Evolutionary conservation across 2,888 invertebrate species (phyloP), one percentile per base, ranked within the genome.

Genomic region (Synanthedon andrenaeformis): DNA sequence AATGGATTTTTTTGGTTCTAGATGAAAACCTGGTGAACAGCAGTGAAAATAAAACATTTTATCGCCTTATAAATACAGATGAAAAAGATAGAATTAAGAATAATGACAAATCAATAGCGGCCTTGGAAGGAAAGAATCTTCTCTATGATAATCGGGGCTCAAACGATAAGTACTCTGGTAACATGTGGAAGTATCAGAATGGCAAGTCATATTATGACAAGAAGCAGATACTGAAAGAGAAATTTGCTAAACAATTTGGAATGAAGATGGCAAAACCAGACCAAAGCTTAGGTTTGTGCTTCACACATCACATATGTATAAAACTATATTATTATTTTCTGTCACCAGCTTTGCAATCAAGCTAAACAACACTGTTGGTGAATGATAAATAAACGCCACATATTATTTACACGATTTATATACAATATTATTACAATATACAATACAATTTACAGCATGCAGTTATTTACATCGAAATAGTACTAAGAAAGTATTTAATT

Each of bases 331-430:
- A n/a, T n/a, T n/a, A n/a, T n/a, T n/a, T n/a, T n/a, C n/a, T n/a
- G n/a, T n/a, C n/a, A n/a, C n/a, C n/a, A n/a, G n/a, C n/a, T n/a
- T n/a, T n/a, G n/a, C n/a, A n/a, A n/a, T n/a, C n/a, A n/a, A n/a
- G n/a, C n/a, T n/a, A n/a, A n/a, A n/a, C n/a, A n/a, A n/a, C n/a
- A n/a, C n/a, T n/a, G n/a, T n/a, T n/a, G n/a, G n/a, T n/a, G n/a
- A n/a, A n/a, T n/a, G n/a, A n/a, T n/a, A n/a, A n/a, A n/a, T n/a
- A n/a, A n/a, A n/a, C n/a, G n/a, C n/a, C n/a, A n/a, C n/a, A n/a
- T 97, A 96, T 72, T 93, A 92, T 70, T 82, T 90, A 53, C 95
- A 95, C n/a, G n/a, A n/a, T n/a, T n/a, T n/a, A n/a, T n/a, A n/a
- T n/a, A n/a, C n/a, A n/a, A n/a, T n/a, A n/a, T n/a, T n/a, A n/a